Evolutionary conservation across 2,888 invertebrate genomes (phyloP), one percentile per base, ranked within the genome.

Genomic region (Campaea margaritaria): DNA sequence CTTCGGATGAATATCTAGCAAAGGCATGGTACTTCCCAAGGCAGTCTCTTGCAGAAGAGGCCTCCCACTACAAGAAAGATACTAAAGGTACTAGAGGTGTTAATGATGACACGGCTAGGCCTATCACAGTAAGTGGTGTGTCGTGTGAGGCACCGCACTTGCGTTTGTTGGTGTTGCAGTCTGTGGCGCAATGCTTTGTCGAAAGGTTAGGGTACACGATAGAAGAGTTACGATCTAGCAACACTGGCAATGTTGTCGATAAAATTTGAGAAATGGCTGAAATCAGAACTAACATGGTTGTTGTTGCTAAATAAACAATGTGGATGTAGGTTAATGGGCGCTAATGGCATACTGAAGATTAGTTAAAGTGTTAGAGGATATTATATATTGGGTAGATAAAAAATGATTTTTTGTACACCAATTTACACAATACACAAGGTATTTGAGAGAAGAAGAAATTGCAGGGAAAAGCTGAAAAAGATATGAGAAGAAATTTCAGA

Each of bases 151-250:
- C 73, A 73, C 73, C 70, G 72, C 62, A 67, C 65, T 72, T 71
- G 71, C 72, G 49, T 64, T 72, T 73, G 70, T 52, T 69, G 60
- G 72, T 67, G 70, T 57, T 74, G 75, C 72, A 58, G 58, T 3
- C 56, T 5, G 61, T 82, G 78, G 68, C 73, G 85, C 75, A 85
- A 48, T 13, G 75, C 76, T 68, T 57, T 31, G 77, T 58, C 60
- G 58, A 84, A 83, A 85, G 85, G 85, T 84, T 82, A 74, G 73
- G 72, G 72, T 64, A 75, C 72, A 69, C 66, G 64, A 62, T 49
- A 58, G 68, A 21, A 12, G 31, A 43, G 12, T 38, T 48, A 48
- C 15, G 38, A 38, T 38, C 15, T 34, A 36, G 21, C 11, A 12
- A 21, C 21, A 5, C 21, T 21, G 21, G 21, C 21, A 21, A 34